Evolutionary conservation across 2,113 vertebrate genomes (phyloP).

Genomic region (Pipa parva): DNA sequence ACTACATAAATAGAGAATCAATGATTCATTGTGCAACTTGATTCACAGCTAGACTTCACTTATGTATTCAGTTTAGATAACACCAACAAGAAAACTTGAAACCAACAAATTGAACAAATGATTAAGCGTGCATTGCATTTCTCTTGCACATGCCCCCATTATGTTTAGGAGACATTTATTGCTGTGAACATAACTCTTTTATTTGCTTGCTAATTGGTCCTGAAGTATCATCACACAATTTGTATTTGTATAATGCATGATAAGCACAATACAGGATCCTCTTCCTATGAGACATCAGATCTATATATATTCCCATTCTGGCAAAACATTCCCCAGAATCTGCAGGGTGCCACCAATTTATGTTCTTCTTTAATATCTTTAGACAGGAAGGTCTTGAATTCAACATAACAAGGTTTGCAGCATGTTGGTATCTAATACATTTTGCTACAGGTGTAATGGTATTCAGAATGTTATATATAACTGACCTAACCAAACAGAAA

Average conservation of each 20-base stretch:
- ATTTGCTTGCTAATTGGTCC: neutral
- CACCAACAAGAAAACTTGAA: neutral
- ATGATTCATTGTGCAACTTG: neutral
- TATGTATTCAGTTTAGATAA: neutral
- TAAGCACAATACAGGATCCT: slow-evolving; percentile 5
- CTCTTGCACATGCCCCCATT: neutral
- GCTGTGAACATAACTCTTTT: neutral
- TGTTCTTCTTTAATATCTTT: slow-evolving; percentile 39
- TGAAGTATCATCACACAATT: neutral
- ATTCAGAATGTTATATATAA: slow-evolving; percentile 29
- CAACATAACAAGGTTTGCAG: slow-evolving; percentile 39
- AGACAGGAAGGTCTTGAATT: slow-evolving; percentile 40
- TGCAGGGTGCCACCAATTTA: slow-evolving; percentile 32
- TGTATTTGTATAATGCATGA: neutral
- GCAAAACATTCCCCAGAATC: slow-evolving; percentile 9
- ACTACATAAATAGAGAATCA: neutral
- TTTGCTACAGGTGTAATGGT: slow-evolving; percentile 30
- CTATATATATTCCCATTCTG: slow-evolving; percentile 34
- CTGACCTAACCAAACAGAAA: slow-evolving; percentile 36
- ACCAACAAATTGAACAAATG: neutral
- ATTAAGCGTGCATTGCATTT: neutral
- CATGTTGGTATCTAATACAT: slow-evolving; percentile 24
- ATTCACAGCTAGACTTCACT: neutral
- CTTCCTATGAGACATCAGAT: slow-evolving; percentile 3
- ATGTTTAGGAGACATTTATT: slow-evolving; percentile 2